Conservation (phyloP, 2,113 vertebrate genomes). For the Onychorhynchus coronatus region DNA sequence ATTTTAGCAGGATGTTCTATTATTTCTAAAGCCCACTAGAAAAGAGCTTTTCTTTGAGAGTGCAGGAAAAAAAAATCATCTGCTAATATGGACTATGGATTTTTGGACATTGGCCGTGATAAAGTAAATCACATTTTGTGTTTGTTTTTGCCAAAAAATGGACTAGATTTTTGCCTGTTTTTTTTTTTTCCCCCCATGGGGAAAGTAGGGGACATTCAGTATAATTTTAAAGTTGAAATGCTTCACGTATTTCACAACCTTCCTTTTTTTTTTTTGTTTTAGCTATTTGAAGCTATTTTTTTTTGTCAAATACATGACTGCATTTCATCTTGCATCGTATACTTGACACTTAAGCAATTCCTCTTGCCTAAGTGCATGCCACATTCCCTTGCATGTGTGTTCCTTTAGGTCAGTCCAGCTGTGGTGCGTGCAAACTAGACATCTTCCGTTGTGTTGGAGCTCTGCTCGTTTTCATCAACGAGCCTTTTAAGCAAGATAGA, state of each 20-base stretch:
- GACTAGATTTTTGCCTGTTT: not conserved
- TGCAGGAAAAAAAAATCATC: not conserved
- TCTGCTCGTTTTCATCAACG: not conserved
- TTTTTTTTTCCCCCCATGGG: not conserved
- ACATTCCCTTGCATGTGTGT: not conserved
- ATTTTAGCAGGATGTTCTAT: conserved; percentile 26
- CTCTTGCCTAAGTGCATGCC: not conserved
- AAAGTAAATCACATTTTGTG: conserved; percentile 18
- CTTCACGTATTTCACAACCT: not conserved
- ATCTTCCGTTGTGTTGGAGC: not conserved
- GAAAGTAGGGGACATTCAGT: not conserved
- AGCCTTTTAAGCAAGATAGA: not conserved
- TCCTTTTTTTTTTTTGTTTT: not conserved
- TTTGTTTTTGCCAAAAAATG: conserved; percentile 12
- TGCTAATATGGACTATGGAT: conserved; percentile 40
- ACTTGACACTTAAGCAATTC: not conserved
- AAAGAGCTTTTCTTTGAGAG: not conserved
- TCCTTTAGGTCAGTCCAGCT: not conserved
- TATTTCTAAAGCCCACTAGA: not conserved
- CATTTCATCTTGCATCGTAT: not conserved
- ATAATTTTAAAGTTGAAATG: not conserved
- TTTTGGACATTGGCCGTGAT: conserved; percentile 42
- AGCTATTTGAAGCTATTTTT: not conserved
- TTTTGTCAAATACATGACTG: not conserved
- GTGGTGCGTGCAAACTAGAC: not conserved